Percentiles rank a stretch among this genome's conserved stretches.
These are phyloP conservation scores for Hipposideros armiger DNA, from an alignment of 2,113 vertebrate genomes.

Conservation along the genomic window DNA sequence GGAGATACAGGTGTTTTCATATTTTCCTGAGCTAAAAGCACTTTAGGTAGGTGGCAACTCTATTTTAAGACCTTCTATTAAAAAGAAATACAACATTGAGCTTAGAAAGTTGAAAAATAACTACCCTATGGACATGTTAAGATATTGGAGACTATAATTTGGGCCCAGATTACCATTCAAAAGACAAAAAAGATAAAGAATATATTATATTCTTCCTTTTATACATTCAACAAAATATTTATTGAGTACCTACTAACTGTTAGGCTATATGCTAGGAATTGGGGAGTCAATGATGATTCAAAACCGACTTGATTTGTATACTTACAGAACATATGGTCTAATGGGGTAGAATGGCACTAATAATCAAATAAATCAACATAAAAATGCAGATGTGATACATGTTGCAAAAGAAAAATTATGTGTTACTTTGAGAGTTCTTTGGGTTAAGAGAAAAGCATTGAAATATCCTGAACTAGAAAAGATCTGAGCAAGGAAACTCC, in stretches of 20 bases:
- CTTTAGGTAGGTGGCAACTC: background rate
- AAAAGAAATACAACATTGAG: constrained; percentile 5
- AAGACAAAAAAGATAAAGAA: background rate
- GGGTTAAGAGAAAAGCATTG: background rate
- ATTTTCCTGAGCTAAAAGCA: background rate
- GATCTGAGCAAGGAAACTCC: background rate
- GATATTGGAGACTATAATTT: background rate
- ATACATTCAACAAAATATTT: constrained; percentile 42
- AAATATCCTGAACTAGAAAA: background rate
- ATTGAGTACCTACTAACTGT: background rate
- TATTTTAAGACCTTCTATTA: constrained; percentile 32
- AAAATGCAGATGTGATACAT: background rate
- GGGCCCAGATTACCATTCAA: background rate
- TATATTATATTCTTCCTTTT: background rate
- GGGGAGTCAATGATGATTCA: background rate
- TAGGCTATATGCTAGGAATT: background rate
- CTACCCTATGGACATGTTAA: background rate
- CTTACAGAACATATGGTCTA: background rate
- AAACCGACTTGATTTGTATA: background rate
- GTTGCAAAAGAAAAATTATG: background rate
- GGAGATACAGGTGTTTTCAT: background rate
- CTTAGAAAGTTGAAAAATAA: constrained; percentile 48
- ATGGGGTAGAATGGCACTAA: background rate
- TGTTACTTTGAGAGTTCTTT: background rate
- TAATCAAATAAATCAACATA: background rate